Evolutionary conservation across 2,113 vertebrate genomes (phyloP), one percentile per base, ranked within the genome.

Genomic region (Megaceryle torquata): DNA sequence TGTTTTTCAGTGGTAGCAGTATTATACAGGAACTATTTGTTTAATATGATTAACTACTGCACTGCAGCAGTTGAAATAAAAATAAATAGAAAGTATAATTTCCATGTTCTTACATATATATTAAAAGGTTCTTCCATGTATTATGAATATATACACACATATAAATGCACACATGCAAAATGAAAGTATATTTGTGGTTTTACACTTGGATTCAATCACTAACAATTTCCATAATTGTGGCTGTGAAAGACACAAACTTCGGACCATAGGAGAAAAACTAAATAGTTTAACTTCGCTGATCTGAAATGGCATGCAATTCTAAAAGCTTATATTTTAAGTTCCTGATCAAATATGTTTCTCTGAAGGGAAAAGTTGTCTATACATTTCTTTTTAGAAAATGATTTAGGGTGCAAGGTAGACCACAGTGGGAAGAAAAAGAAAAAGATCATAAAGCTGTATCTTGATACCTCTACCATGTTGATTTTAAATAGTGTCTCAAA

Each of bases 351-450:
- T 26, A 37, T 72, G 13, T 20, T 51, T 84, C 82, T 56, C 56
- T n/a, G n/a, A 86, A 37, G 10, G 33, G 26, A 63, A 39, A 92
- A 48, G 67, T 1, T 53, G 28, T 7, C 44, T 28, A 53, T 4
- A 6, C 90, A 63, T 9, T 43, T 33, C 6, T 22, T 70, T 53
- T 44, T 10, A 53, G 6, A 26, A 67, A 74, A 69, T 56, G 1
- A 79, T 39, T 72, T 88, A 48, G 13, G 5, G 15, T 82, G 39
- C 33, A 33, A 75, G 11, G 15, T 37, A 78, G 13, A 50, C 25
- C 41, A 71, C 0, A 59, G 13, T 6, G 2, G 37, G 37, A 26
- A 19, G 39, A 37, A 19, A 5, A 0, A 16, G 37, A 35, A 56
- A 5, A 3, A 3, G 16, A 91, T 37, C 26, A 59, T 31, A 78